These are phyloP conservation scores for Epinotia demarniana DNA, from an alignment of 2,888 invertebrate species.

Conservation along the genomic window DNA sequence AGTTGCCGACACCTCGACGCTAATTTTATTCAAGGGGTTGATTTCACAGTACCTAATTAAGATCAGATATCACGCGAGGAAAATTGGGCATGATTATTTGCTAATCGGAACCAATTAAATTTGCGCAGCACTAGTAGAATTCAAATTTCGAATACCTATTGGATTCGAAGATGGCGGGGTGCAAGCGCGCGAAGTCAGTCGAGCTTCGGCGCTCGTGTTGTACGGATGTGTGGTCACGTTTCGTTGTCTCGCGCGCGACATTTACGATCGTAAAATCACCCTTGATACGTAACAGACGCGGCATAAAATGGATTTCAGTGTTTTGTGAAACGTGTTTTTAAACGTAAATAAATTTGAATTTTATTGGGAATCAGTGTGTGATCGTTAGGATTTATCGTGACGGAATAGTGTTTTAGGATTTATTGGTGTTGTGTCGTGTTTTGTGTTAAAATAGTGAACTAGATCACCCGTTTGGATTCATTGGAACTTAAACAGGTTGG, in stretches of 20 bases:
- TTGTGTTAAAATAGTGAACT: conserved; percentile 50
- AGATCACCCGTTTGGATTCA: conserved; percentile 49
- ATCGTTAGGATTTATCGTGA: conserved; percentile 57
- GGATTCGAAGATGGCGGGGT: conserved; percentile 52
- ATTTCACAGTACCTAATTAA: conserved; percentile 44
- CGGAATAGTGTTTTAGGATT: conserved; percentile 56
- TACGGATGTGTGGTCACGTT: conserved; percentile 41
- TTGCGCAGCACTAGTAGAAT: conserved; percentile 41
- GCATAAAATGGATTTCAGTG: conserved; percentile 62
- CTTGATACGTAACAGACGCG: conserved; percentile 50
- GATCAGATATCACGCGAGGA: conserved; percentile 9
- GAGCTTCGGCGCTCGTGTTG: conserved; percentile 57
- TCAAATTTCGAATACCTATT: conserved; percentile 55
- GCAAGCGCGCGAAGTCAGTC: conserved; percentile 57
- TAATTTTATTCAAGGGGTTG: conserved; percentile 29
- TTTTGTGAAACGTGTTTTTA: conserved; percentile 47
- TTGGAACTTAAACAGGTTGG: conserved; percentile 54
- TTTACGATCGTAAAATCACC: conserved; percentile 58
- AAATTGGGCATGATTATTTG: conserved; percentile 19
- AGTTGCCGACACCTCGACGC: conserved; percentile 49
- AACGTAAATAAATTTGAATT: conserved; percentile 48
- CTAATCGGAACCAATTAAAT: conserved; percentile 32
- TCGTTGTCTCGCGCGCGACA: conserved; percentile 20
- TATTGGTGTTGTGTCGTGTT: conserved; percentile 52
- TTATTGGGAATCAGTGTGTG: conserved; percentile 57